Base-by-base conservation (phyloP, 1,140 invertebrate species). In the Drosophila willistoni region DNA sequence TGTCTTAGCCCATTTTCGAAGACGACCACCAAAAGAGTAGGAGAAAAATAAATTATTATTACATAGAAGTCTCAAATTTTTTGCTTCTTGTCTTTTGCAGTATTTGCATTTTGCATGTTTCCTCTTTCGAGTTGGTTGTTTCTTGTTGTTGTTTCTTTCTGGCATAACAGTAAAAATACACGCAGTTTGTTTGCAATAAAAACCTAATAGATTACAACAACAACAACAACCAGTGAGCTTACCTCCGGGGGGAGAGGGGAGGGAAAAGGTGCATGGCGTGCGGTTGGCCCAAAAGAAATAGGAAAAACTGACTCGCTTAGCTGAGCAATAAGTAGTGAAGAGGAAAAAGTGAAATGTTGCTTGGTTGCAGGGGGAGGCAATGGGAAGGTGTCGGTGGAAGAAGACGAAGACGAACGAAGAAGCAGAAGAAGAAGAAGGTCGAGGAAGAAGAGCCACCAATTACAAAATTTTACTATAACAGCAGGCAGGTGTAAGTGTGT, bases 151-250 rank as follows among this genome's bases (percentile, higher is more conserved):
- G 17, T 34, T 59, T 10, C 56, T 59, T 36, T 59, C 56, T 36
- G 33, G 33, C 56, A 34, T 59, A 59, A 59, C 56, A 19, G 56
- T 59, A 39, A 59, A 57, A 59, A 34, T 17, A 59, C 56, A 39
- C 56, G 33, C 56, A 59, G 56, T 59, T 39, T 36, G 14, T 54
- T 19, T 69, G 72, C 71, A 61, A 64, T 73, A 76, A 41, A 59
- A 59, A 59, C 66, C 60, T 76, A 76, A 76, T 76, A 76, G 73
- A 76, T 76, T 69, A 64, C 72, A 61, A 34, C 72, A 74, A 60
- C 63, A 67, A 42, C 41, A 25, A 29, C 13, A 4, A 4, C 14
- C 17, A 14, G 9, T 7, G 7, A 12, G 17, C 34, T 36, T 12
- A 10, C 7, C 34, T 5, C 34, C 10, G 9, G 17, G 9, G 0